Conservation (phyloP, 2,797 vertebrate genomes). For the Urophycis tenuis region DNA sequence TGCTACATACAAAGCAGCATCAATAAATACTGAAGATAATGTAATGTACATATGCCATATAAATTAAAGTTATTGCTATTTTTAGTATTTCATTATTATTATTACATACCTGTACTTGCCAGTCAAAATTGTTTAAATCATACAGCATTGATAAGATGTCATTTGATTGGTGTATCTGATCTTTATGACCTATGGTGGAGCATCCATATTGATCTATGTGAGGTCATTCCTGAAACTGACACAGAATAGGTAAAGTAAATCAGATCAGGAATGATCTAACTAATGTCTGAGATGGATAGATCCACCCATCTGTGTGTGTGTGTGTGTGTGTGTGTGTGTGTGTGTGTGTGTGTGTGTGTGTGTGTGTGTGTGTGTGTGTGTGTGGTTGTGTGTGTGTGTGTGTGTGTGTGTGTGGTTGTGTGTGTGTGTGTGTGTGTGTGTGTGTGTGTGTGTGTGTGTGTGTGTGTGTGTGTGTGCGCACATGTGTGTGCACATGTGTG, state of each 20-base stretch:
- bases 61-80: too few relatives aligned
- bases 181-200: not conserved
- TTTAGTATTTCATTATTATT: too few relatives aligned
- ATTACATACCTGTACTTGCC: not conserved
- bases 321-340: not conserved
- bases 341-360: not conserved
- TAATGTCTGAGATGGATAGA: not conserved
- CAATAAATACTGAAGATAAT: too few relatives aligned
- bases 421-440: not conserved
- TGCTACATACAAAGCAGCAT: too few relatives aligned
- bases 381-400: not conserved
- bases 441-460: too few relatives aligned
- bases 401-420: not conserved
- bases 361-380: not conserved
- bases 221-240: slow-evolving; percentile 42
- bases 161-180: not conserved
- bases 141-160: too few relatives aligned
- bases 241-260: slow-evolving; percentile 42
- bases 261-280: slow-evolving; percentile 25
- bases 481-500: slow-evolving; percentile 32
- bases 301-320: not conserved
- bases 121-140: not conserved
- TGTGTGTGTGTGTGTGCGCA: slow-evolving; percentile 19
- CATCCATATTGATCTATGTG: slow-evolving; percentile 39
- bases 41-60: too few relatives aligned